Base-by-base conservation (phyloP, 2,888 invertebrate genomes). In the Lydus trimaculatus region DNA sequence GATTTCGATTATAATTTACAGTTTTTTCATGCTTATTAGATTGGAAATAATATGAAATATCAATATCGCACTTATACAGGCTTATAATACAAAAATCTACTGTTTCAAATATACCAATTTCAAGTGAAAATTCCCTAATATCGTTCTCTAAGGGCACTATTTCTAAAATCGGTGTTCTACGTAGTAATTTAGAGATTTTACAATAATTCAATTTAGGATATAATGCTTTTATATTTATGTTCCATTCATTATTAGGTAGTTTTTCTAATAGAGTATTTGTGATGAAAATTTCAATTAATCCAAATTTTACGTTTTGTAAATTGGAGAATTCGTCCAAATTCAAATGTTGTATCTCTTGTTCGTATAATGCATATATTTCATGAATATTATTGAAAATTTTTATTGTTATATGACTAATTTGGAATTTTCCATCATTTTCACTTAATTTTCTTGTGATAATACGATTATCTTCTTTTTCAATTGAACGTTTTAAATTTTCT, bases 31-130 rank as follows among this genome's bases (percentile, higher is more conserved):
- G 13, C 62, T 59, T 64, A 63, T 23, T 20, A 58, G 71, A 72
- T 62, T 79, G 72, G 71, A 83, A 81, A 72, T 82, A 81, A 69
- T 81, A 82, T 4, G 83, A 83, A 65, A 83, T 77, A 75, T 84
- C 80, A 7, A 81, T 67, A 39, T 66, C 43, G 28, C 80, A 73
- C 25, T 71, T 69, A 28, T 77, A 76, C 52, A 83, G 72, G 72
- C 76, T 76, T 15, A 83, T 60, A 60, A 63, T 56, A 70, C 20
- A 28, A 28, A n/a, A 28, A 31, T 73, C 70, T 25, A 71, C 73
- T n/a, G 72, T 72, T 58, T 76, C 72, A 59, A 78, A 70, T 56
- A 84, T 69, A 66, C 63, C 66, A 15, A 75, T 75, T 25, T 79
- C 77, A 23, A 82, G 66, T 36, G 56, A 59, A 65, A 78, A 71